Conservation (phyloP, 1,140 invertebrate genomes). For the Magallana gigas region DNA sequence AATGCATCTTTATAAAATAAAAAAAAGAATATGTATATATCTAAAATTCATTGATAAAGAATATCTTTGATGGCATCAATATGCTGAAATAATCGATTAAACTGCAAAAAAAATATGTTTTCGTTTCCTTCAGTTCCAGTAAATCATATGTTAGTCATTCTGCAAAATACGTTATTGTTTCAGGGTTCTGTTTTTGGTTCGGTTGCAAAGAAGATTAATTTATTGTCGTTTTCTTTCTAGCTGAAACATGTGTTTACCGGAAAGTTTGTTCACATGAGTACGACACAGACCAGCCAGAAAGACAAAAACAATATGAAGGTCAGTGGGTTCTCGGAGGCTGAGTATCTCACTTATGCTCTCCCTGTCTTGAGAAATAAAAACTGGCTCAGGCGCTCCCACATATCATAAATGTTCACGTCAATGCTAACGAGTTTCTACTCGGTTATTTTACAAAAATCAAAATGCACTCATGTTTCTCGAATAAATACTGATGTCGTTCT, state of each 20-base stretch:
- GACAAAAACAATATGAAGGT: conserved; percentile 80
- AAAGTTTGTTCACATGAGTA: conserved; percentile 79
- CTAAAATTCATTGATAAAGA: too few species aligned
- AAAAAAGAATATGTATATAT: too few species aligned
- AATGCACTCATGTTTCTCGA: background rate
- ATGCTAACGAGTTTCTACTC: background rate
- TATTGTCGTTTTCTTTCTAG: conserved; percentile 63
- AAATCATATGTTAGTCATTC: background rate
- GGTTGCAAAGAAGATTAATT: background rate
- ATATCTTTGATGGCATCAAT: too few species aligned
- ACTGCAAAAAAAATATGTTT: background rate
- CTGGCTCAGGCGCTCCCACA: background rate
- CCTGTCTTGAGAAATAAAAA: background rate
- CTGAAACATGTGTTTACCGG: conserved; percentile 77
- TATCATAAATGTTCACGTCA: background rate
- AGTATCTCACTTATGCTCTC: background rate
- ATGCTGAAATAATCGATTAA: too few species aligned
- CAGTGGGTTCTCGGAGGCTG: conserved; percentile 39
- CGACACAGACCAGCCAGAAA: conserved; percentile 78
- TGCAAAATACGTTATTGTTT: background rate
- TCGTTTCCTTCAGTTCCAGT: background rate
- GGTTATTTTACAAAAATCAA: background rate
- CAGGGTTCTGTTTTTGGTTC: background rate
- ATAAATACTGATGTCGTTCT: background rate
- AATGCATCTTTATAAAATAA: too few species aligned